phyloP scores from a whole-genome alignment of 2,888 invertebrate genomes.

The Callinectes sapidus region DNA sequence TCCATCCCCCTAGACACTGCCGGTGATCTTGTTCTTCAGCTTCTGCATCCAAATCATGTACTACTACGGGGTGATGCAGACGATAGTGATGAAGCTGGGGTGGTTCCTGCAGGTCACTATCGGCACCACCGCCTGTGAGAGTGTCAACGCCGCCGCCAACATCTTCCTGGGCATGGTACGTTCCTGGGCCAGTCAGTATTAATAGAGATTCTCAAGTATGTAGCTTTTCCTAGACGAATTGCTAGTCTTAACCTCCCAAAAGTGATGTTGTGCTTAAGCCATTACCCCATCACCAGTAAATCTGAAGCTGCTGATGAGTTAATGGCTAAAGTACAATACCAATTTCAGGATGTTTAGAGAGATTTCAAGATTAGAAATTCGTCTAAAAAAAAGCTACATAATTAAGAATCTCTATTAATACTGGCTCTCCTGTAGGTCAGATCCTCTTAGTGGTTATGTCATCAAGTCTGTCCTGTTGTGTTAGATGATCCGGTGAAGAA shows the following conservation, averaged over 20 bases:
- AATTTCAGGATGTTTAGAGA: no score
- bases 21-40: slow-evolving; percentile 95
- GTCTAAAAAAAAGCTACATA: no score
- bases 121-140: slow-evolving; percentile 95
- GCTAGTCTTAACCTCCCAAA: no score
- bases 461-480: neutral
- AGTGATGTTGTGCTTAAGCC: no score
- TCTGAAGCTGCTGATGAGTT: no score
- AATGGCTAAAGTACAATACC: no score
- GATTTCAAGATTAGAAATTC: no score
- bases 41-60: slow-evolving; percentile 92
- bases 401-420: no score
- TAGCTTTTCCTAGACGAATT: no score
- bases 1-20: slow-evolving; percentile 81
- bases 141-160: slow-evolving; percentile 93
- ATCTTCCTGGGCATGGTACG: slow-evolving; percentile 94
- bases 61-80: slow-evolving; percentile 92
- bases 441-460: neutral
- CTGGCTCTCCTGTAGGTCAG: neutral
- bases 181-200: no score
- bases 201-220: no score
- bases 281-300: no score
- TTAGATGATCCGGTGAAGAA: neutral
- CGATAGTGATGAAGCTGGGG: slow-evolving; percentile 87
- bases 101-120: slow-evolving; percentile 85